Base-by-base conservation (phyloP, 2,888 invertebrate species). In the Ennomos fuscantarius region DNA sequence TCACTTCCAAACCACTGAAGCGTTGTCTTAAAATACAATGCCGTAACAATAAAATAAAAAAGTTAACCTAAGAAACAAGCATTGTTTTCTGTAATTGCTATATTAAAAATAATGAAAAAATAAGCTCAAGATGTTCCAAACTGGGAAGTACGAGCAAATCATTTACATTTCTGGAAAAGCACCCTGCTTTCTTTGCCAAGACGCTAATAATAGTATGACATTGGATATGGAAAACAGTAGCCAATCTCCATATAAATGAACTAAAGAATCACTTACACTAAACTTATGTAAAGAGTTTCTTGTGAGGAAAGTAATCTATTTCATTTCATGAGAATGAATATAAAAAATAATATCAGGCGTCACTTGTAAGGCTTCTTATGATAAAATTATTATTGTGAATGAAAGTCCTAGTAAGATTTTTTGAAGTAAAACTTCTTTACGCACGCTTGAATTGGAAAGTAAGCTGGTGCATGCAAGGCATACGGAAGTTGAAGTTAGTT, bases 141-240 rank as follows among this genome's bases (percentile, higher is more conserved):
- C 53, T 40, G 45, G 54, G 39, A 42, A 44, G 46, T 40, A 54
- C 40, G 43, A 54, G 48, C 31, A 8, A 31, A 39, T 41, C 49
- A 62, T 63, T 67, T 63, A 61, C 63, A 63, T 65, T 60, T 67
- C 60, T 63, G 62, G 67, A 65, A 49, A 61, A 56, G 50, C 48
- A 47, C 45, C 36, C 47, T 36, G 41, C 45, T 48, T 42, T 44
- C 39, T 44, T 41, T 65, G 67, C 67, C 66, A 67, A 67, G 55
- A 62, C 39, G 45, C 54, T 57, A 55, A 52, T 46, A 47, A 47
- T n/a, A 13, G 12, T 13, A 45, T n/a, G 45, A 39, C 39, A 39
- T 42, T 35, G 33, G 33, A 1, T 37, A 32, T 45, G 10, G 12
- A 34, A 33, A 41, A 10, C 51, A 47, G 56, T 34, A 37, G 37